Conservation (phyloP, 2,113 vertebrate species). For the Heloderma charlesbogerti region DNA sequence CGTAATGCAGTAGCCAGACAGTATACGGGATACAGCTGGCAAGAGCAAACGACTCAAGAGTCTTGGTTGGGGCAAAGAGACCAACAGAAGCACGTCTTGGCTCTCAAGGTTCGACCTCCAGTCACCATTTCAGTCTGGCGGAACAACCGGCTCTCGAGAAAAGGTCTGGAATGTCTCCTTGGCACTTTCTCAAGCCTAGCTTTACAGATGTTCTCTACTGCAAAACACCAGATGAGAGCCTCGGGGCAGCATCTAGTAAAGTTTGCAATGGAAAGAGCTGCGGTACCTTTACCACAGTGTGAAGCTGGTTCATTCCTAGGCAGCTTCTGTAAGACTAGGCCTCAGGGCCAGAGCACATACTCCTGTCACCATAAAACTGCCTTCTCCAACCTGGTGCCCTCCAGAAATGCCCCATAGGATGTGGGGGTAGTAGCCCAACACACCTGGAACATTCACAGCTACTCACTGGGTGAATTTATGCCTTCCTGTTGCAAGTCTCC, state of each 20-base stretch:
- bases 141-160: slow-evolving; percentile 12
- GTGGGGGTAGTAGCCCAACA: neutral
- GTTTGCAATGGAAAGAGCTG: neutral
- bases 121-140: slow-evolving; percentile 14
- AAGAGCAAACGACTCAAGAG: neutral
- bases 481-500: neutral
- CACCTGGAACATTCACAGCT: too few species aligned
- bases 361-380: neutral
- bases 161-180: slow-evolving; percentile 29
- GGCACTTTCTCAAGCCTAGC: neutral
- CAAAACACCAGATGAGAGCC: slow-evolving; percentile 25
- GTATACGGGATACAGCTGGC: neutral
- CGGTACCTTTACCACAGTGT: neutral
- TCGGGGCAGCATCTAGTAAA: neutral
- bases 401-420: neutral
- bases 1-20: neutral
- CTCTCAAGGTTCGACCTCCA: neutral
- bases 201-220: slow-evolving; percentile 24
- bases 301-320: neutral
- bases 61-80: neutral
- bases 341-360: neutral
- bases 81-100: slow-evolving; percentile 11
- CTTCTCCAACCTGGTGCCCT: neutral
- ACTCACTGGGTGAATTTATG: neutral
- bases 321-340: neutral